Percentiles rank a stretch among this genome's conserved stretches.
These are phyloP conservation scores for Aphaenogaster floridana DNA, from an alignment of 1,140 invertebrate species.

Conservation along the genomic window DNA sequence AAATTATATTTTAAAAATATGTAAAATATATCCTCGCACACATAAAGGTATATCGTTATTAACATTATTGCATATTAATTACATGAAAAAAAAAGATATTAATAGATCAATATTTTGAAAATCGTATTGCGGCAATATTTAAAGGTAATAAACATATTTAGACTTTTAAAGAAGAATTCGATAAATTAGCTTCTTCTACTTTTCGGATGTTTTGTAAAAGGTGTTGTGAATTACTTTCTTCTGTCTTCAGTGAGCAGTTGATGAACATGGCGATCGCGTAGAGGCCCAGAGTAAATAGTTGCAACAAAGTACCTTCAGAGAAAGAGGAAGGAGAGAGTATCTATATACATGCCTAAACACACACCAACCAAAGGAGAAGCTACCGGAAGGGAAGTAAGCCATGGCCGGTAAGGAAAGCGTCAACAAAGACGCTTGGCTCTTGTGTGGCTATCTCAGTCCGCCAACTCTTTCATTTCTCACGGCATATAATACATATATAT, in stretches of 20 bases:
- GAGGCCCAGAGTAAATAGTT: constrained; percentile 68
- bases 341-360: constrained; percentile 65
- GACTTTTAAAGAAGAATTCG: background rate
- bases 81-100: background rate
- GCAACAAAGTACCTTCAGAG: constrained; percentile 45
- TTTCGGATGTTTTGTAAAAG: constrained; percentile 6
- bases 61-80: background rate
- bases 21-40: background rate
- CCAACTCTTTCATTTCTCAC: constrained; percentile 47
- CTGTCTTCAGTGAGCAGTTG: constrained; percentile 22
- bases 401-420: constrained; percentile 38
- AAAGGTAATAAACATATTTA: background rate
- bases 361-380: constrained; percentile 65
- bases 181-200: background rate
- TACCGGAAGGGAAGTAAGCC: constrained; percentile 61
- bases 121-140: background rate
- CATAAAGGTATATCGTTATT: background rate
- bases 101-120: background rate
- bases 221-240: background rate
- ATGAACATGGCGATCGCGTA: constrained; percentile 65
- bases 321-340: background rate
- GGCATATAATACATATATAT: background rate
- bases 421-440: constrained; percentile 53
- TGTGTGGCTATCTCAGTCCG: background rate
- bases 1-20: constrained; percentile 2